Evolutionary conservation across 2,113 vertebrate species (phyloP), one percentile per base, ranked within the genome.

Genomic region (Ageneiosus marmoratus): DNA sequence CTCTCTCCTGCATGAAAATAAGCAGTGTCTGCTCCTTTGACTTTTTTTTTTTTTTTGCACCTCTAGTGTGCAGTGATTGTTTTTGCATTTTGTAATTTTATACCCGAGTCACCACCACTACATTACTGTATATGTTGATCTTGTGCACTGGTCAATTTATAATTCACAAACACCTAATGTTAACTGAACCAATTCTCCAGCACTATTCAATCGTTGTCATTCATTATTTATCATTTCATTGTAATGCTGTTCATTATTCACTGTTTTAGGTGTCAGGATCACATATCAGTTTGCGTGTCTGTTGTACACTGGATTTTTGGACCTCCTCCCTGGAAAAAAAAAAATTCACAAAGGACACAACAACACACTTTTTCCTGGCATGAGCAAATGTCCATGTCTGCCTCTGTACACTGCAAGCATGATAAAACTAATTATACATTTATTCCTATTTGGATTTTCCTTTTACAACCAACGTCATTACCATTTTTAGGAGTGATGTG

Each of bases 321-420:
- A 73, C 13, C 15, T 29, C 41, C 20, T 46, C 63, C 29, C 18
- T 12, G 56, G 9, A n/a, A n/a, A 24, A 56, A 56, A 58, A 58
- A n/a, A 58, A 34, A 29, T 29, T 20, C 67, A n/a, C 37, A 44
- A 4, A 13, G 65, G 65, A 69, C 65, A 24, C 20, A 70, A 6
- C n/a, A 70, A 70, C 24, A 46, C 41, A 44, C 24, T 44, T 72
- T 70, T 70, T 73, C n/a, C 69, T 48, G 69, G 69, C n/a, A 73
- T 48, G 44, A 73, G 13, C 2, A 3, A 27, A 24, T 27, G 2
- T 73, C 6, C 13, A 50, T 16, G 13, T 48, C 24, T 29, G 13
- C 16, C 24, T 50, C 44, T 46, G 69, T 5, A 72, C 41, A 48
- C 37, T 10, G 5, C 1, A 70, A n/a, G 67, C 24, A 37, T 12